Base-by-base conservation (phyloP, 53 echinoderm and acorn worm species). In the Arbacia lixula region DNA sequence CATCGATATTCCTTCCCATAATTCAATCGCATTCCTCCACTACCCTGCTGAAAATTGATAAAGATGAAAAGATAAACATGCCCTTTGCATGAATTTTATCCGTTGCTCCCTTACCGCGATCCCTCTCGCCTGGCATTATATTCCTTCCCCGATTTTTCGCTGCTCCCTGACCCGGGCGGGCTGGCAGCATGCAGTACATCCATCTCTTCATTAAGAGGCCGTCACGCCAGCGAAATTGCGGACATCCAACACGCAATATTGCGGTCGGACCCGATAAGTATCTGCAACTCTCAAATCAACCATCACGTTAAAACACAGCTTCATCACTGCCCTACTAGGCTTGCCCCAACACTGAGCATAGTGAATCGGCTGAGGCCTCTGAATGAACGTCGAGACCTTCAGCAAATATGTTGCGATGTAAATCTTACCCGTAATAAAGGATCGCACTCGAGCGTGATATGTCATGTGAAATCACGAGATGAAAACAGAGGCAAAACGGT, bases 1-100 rank as follows among this genome's bases (percentile, higher is more conserved):
- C 79, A 37, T 78, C 79, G 39, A 78, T 78, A 60, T 38, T 78
- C 60, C 39, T 60, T 60, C 60, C 37, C 79, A 78, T 60, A 60
- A 78, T 78, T 78, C 43, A 78, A 78, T 78, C 60, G 58, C 79
- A 78, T 78, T 78, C 60, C 60, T 75, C 54, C 52, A 53, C 54
- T 75, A 36, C 54, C 54, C 53, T 36, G 53, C 34, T 54, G 53
- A 75, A 75, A 75, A 33, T 75, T 75, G 79, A 75, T 52, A 54
- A 53, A 75, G 55, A 75, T 53, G 55, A 36, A 54, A 54, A 52
- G 54, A 75, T 53, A 75, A 53, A 75, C 75, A 75, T 75, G 79
- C 60, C 79, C 79, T 78, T 60, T 78, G 79, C 60, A 78, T 78
- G 60, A 37, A 60, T 78, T 78, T 60, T 32, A 75, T 53, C 53